A percentile compares a stretch with the other conserved stretches of the same genome.
phyloP scores from a whole-genome alignment of 2,797 vertebrate species.

The Halcyon badia region DNA sequence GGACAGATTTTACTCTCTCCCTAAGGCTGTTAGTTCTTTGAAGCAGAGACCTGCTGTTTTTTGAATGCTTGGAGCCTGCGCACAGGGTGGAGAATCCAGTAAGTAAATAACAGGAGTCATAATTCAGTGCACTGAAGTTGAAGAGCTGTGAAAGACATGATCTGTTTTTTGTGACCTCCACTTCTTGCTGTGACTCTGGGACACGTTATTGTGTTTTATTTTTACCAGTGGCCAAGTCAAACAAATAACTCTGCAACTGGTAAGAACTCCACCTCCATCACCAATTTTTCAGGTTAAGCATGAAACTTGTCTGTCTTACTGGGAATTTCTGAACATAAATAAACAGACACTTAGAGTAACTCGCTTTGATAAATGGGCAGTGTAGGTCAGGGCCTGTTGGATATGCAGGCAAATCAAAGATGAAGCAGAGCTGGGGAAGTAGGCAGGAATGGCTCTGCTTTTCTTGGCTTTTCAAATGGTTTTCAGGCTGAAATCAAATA shows the following conservation, averaged over 20 bases:
- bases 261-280: slow-evolving; percentile 42
- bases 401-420: slow-evolving; percentile 67
- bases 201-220: slow-evolving; percentile 58
- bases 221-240: slow-evolving; percentile 59
- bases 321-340: slow-evolving; percentile 66
- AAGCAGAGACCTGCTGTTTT: slow-evolving; percentile 49
- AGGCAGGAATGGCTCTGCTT: slow-evolving; percentile 79
- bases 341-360: slow-evolving; percentile 68
- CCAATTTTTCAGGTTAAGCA: slow-evolving; percentile 38
- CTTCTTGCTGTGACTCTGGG: slow-evolving; percentile 13
- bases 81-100: not conserved
- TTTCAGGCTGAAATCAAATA: slow-evolving; percentile 78
- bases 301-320: slow-evolving; percentile 58
- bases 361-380: slow-evolving; percentile 72
- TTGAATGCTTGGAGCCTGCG: not conserved
- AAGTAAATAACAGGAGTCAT: slow-evolving; percentile 44
- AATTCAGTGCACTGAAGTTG: slow-evolving; percentile 23
- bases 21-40: not conserved
- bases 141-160: slow-evolving; percentile 60
- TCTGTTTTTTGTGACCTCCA: slow-evolving; percentile 65
- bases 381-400: slow-evolving; percentile 49
- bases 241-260: slow-evolving; percentile 49
- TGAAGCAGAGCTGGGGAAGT: slow-evolving; percentile 75
- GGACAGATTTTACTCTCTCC: not conserved
- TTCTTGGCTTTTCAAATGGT: slow-evolving; percentile 77